These are phyloP conservation scores for Lottia scabra DNA, from an alignment of 2,888 invertebrate species.

Conservation along the genomic window DNA sequence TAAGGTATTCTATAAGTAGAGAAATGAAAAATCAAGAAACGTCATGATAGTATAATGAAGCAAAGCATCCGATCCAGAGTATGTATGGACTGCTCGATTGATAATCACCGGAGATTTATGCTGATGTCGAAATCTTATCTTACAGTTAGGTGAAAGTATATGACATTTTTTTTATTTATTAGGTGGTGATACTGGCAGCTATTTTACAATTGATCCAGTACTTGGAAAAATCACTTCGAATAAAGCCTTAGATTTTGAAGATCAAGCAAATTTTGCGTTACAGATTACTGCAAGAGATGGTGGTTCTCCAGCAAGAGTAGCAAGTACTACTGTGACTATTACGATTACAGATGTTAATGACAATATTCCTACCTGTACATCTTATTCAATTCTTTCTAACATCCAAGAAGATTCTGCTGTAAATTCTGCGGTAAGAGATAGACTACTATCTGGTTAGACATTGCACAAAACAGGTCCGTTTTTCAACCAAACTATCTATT, in stretches of 20 bases:
- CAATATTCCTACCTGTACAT: constrained; percentile 78
- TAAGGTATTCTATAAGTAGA: too few relatives aligned
- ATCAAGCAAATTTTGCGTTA: constrained; percentile 83
- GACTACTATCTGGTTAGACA: too few relatives aligned
- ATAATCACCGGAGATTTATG: too few relatives aligned
- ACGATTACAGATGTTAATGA: constrained; percentile 90
- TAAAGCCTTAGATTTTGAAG: constrained; percentile 87
- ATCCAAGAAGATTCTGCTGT: constrained; percentile 90
- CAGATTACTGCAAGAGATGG: constrained; percentile 80
- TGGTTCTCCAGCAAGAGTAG: constrained; percentile 73
- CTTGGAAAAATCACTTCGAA: constrained; percentile 86
- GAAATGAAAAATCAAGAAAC: too few relatives aligned
- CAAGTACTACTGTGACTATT: constrained; percentile 86
- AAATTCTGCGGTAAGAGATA: constrained; percentile 74
- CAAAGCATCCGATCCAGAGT: too few relatives aligned
- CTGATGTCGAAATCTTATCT: too few relatives aligned
- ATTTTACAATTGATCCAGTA: constrained; percentile 79
- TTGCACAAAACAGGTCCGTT: too few relatives aligned
- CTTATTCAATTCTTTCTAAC: constrained; percentile 75
- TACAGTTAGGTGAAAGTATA: too few relatives aligned
- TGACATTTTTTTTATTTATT: not conserved
- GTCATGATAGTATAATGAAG: too few relatives aligned
- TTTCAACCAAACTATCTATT: too few relatives aligned
- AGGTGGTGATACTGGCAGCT: not conserved
- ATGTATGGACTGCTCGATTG: too few relatives aligned